Evolutionary conservation across 2,113 vertebrate species (phyloP), one percentile per base, ranked within the genome.

Genomic region (Lepisosteus osseus): DNA sequence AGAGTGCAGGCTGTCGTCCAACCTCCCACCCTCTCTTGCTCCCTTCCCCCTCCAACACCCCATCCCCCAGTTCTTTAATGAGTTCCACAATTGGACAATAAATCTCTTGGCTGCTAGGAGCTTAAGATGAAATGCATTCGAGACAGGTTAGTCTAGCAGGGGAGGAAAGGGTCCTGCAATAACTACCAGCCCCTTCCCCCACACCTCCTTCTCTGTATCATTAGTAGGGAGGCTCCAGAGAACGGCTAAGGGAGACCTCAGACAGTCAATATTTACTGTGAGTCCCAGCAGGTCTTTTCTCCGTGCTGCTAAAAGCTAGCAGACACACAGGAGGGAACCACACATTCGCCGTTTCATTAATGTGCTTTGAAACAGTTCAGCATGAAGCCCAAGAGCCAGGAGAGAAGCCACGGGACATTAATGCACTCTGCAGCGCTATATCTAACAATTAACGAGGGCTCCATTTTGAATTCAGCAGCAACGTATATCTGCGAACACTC

Each of bases 71-170:
- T 3, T 57, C 7, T 29, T 42, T 74, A 77, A 79, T 69, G 78
- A 12, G 40, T 70, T 68, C 74, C 65, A 74, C 54, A 72, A 76
- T 61, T 61, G 55, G 64, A 70, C 57, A 69, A 54, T 61, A 70
- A 71, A 74, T 65, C 62, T 40, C 40, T 64, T 42, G 41, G 17
- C 62, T 42, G 41, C 41, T 29, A 17, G 12, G 62, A 9, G 17
- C 41, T 64, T 17, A 13, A 64, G 41, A 64, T 64, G 62, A 64
- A 64, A 64, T 64, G 62, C 62, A 64, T 42, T 64, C 3, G 67
- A 41, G 72, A 44, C 51, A 40, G 40, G 45, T 47, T 55, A 40
- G 8, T 68, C 42, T 13, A 47, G 63, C 12, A 66, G 15, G 51
- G 42, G n/a, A 59, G 7, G 43, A 51, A 51, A 51, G 9, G 47